Conservation (phyloP, 2,113 vertebrate species). For the Motacilla tschutschensis region DNA sequence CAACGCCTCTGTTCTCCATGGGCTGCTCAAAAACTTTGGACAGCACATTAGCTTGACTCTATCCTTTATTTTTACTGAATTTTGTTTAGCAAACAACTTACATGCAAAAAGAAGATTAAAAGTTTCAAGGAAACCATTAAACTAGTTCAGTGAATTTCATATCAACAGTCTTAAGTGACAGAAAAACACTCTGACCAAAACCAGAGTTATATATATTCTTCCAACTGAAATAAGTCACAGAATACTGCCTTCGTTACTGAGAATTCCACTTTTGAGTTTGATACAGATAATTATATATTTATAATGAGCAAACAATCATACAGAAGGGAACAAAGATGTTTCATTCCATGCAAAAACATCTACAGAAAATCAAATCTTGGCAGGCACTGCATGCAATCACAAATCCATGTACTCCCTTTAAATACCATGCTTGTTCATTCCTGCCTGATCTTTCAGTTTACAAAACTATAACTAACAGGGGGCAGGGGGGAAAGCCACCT, state of each 20-base stretch:
- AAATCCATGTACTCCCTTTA: not conserved
- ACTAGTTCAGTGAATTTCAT: not conserved
- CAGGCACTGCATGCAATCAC: not conserved
- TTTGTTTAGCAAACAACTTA: not conserved
- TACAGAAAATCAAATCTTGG: slow-evolving; percentile 16
- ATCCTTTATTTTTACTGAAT: not conserved
- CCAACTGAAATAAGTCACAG: not conserved
- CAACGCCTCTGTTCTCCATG: not conserved
- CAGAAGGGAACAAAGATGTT: not conserved
- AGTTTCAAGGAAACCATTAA: not conserved
- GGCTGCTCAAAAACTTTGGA: not conserved
- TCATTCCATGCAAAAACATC: not conserved
- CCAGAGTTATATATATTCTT: not conserved
- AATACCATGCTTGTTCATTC: slow-evolving; percentile 14
- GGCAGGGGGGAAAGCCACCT: not conserved
- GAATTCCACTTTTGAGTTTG: not conserved
- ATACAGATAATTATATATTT: not conserved
- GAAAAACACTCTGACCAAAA: not conserved
- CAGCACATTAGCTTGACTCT: not conserved
- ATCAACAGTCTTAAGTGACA: not conserved
- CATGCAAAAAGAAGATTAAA: not conserved
- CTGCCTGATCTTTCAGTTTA: not conserved
- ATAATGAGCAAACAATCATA: not conserved
- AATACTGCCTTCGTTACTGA: not conserved
- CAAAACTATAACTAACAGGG: not conserved